Conservation (phyloP, 2,888 invertebrate genomes). For the Eupithecia abbreviata region DNA sequence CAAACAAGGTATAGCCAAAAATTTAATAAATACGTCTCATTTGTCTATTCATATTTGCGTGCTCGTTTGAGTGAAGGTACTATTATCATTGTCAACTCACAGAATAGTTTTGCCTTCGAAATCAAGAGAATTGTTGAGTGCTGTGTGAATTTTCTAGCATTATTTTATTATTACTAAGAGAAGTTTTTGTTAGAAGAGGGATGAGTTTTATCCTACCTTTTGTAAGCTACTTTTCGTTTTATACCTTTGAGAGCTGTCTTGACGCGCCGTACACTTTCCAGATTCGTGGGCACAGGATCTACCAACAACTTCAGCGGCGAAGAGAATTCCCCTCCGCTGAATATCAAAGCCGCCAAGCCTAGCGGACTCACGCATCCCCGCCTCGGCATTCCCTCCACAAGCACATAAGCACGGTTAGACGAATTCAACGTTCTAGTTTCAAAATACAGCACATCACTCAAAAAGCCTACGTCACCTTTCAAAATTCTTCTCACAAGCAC, state of each 20-base stretch:
- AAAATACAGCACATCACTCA: constrained; percentile 77
- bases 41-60: no score
- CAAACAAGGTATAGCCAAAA: no score
- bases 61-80: no score
- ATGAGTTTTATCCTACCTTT: background rate
- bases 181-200: background rate
- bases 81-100: no score
- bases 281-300: constrained; percentile 75
- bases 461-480: constrained; percentile 74
- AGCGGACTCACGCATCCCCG: constrained; percentile 55
- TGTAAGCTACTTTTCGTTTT: constrained; percentile 35
- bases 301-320: constrained; percentile 70
- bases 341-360: constrained; percentile 72
- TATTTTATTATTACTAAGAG: no score
- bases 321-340: constrained; percentile 61
- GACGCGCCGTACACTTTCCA: constrained; percentile 72
- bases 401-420: constrained; percentile 71
- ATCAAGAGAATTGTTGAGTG: no score
- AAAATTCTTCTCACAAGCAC: constrained; percentile 76
- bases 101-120: no score
- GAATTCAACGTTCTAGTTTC: constrained; percentile 74
- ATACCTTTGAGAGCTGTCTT: constrained; percentile 80
- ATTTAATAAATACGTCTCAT: no score
- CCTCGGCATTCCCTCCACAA: constrained; percentile 65
- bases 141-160: no score